Conservation (phyloP, 2,113 vertebrate species). For the Tauraco erythrolophus region DNA sequence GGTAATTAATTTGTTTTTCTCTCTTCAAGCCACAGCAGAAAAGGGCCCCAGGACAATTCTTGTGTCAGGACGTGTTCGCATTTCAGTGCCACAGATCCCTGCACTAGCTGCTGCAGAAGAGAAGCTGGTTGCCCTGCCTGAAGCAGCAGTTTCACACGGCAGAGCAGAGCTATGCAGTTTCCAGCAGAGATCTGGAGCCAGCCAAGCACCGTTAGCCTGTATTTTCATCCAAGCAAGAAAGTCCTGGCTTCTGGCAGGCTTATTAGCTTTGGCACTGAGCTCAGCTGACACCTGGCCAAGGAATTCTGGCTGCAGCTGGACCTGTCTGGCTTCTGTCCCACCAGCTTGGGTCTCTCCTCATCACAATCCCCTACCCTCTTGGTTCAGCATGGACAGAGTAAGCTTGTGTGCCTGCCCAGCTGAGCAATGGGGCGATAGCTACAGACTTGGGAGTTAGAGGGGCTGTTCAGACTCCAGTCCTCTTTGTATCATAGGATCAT, state of each 20-base stretch:
- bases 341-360: conserved; percentile 17
- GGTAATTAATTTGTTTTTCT: neutral
- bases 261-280: conserved; percentile 47
- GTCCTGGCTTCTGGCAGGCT: conserved; percentile 45
- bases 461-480: neutral
- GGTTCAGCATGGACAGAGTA: neutral
- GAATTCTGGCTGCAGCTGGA: conserved; percentile 24
- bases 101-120: neutral
- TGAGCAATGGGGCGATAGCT: neutral
- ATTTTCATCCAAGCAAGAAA: conserved; percentile 55
- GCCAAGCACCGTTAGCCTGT: conserved; percentile 42
- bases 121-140: neutral
- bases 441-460: neutral
- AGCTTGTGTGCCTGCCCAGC: neutral
- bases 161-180: neutral
- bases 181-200: conserved; percentile 23
- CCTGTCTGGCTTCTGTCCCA: conserved; percentile 35
- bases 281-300: conserved; percentile 42
- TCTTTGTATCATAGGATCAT: fast-evolving
- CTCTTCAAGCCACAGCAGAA: neutral
- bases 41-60: neutral
- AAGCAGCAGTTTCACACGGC: neutral
- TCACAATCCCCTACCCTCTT: neutral
- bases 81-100: neutral
- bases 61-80: neutral